Evolutionary conservation across 2,797 vertebrate species (phyloP).

Genomic region (Sebastes miniatus): DNA sequence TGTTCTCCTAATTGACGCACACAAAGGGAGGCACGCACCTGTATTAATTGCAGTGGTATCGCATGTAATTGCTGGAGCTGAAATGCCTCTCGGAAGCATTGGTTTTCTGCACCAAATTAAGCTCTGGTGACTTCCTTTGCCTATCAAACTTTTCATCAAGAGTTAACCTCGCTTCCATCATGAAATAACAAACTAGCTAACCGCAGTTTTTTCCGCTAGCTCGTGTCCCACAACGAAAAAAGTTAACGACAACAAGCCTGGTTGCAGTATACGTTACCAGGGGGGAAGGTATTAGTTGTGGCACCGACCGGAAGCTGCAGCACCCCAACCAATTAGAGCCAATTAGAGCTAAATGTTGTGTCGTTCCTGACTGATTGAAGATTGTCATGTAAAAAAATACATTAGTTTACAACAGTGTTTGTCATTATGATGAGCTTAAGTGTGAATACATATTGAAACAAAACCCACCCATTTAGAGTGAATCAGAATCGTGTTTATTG

Average conservation of each 20-base stretch:
- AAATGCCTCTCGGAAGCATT: neutral
- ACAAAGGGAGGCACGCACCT: neutral
- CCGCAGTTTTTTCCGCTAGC: too few species aligned
- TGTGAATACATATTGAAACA: too few species aligned
- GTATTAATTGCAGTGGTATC: neutral
- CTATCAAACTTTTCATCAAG: neutral
- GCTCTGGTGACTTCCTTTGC: neutral
- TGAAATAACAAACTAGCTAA: neutral
- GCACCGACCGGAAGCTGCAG: neutral
- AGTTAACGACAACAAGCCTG: too few species aligned
- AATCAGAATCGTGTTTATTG: too few species aligned
- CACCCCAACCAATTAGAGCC: neutral
- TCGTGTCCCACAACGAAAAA: too few species aligned
- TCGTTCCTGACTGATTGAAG: neutral
- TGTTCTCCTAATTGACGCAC: neutral
- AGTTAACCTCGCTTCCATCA: neutral
- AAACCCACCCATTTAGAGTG: neutral
- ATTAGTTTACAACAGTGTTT: neutral
- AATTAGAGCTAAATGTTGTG: neutral
- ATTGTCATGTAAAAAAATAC: neutral
- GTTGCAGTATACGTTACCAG: too few species aligned
- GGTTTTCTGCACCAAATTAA: neutral
- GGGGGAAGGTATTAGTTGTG: neutral
- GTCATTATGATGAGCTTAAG: too few species aligned
- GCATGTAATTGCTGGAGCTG: too few species aligned